These are phyloP conservation scores for Colletes latitarsis DNA, from an alignment of 1,140 invertebrate species.

Conservation along the genomic window DNA sequence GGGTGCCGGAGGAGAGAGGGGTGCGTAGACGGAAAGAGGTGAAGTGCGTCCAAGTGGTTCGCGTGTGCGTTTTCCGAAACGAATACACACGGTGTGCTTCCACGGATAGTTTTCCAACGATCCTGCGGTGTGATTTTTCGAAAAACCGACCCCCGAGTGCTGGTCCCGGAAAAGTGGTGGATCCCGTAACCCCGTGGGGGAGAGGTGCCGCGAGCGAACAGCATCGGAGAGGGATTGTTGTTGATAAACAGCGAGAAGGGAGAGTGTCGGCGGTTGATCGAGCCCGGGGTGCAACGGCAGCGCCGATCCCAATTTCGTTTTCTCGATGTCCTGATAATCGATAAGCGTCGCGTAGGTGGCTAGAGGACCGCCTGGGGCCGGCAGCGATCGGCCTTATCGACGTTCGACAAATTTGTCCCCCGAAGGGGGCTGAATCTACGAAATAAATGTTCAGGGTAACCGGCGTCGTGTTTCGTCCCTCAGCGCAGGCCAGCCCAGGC, in stretches of 20 bases:
- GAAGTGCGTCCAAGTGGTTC: constrained; percentile 42
- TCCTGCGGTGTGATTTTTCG: neutral
- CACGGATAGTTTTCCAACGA: constrained; percentile 10
- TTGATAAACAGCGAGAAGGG: constrained; percentile 57
- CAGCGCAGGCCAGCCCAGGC: constrained; percentile 48
- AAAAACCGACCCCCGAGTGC: too few relatives aligned
- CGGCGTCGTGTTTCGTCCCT: constrained; percentile 44
- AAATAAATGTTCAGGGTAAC: constrained; percentile 61
- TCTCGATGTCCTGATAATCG: constrained; percentile 72
- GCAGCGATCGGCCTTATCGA: constrained; percentile 63
- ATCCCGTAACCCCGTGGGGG: too few relatives aligned
- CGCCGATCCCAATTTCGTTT: constrained; percentile 54
- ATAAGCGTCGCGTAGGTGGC: constrained; percentile 61
- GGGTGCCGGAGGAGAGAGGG: constrained; percentile 14
- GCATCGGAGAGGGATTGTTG: constrained; percentile 21
- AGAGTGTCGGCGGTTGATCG: constrained; percentile 45
- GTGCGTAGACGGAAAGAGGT: constrained; percentile 29
- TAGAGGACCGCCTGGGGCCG: constrained; percentile 52
- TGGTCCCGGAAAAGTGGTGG: too few relatives aligned
- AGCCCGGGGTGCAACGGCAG: constrained; percentile 40
- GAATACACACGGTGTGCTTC: neutral
- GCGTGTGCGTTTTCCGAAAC: constrained; percentile 14
- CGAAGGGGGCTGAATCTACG: constrained; percentile 9
- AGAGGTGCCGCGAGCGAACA: neutral
- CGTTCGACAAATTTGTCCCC: constrained; percentile 40